These are phyloP conservation scores for Pseudomyrmex dendroicus DNA, from an alignment of 1,140 invertebrate genomes.

Conservation along the genomic window DNA sequence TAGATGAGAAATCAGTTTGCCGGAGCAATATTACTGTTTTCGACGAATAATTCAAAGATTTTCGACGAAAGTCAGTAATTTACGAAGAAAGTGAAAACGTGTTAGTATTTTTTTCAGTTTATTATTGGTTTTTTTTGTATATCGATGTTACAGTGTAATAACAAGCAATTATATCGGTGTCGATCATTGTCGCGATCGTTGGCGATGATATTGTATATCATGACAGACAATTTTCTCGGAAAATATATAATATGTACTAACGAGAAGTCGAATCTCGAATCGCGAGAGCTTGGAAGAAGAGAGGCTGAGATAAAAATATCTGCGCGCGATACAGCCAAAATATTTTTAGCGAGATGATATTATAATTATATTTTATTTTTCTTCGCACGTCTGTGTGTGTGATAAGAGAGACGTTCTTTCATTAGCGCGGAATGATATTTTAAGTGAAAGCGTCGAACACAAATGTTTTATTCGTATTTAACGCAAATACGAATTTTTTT, in stretches of 20 bases:
- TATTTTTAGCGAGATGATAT: constrained; percentile 50
- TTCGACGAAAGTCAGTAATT: constrained; percentile 22
- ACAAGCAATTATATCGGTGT: constrained; percentile 22
- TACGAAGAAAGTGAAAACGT: constrained; percentile 24
- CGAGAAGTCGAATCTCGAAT: background rate
- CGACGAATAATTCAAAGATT: background rate
- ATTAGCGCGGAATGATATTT: constrained; percentile 8
- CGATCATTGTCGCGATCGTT: constrained; percentile 12
- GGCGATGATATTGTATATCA: background rate
- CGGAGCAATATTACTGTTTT: background rate
- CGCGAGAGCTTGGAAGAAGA: background rate
- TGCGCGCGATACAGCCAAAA: constrained; percentile 29
- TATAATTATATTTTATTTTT: constrained; percentile 36
- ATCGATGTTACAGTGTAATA: constrained; percentile 35
- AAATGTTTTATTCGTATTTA: background rate
- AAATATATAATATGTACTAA: constrained; percentile 33
- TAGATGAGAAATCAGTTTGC: too few relatives aligned
- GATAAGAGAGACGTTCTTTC: background rate
- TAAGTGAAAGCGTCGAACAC: background rate
- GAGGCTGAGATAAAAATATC: constrained; percentile 57
- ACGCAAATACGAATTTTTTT: background rate
- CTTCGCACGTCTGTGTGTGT: background rate
- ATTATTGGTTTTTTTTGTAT: constrained; percentile 47
- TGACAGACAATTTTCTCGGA: constrained; percentile 26
- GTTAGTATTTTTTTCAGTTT: constrained; percentile 40